Percentiles rank a stretch among this genome's conserved stretches.
phyloP scores from a whole-genome alignment of 2,113 vertebrate species.

The Caranx ignobilis region DNA sequence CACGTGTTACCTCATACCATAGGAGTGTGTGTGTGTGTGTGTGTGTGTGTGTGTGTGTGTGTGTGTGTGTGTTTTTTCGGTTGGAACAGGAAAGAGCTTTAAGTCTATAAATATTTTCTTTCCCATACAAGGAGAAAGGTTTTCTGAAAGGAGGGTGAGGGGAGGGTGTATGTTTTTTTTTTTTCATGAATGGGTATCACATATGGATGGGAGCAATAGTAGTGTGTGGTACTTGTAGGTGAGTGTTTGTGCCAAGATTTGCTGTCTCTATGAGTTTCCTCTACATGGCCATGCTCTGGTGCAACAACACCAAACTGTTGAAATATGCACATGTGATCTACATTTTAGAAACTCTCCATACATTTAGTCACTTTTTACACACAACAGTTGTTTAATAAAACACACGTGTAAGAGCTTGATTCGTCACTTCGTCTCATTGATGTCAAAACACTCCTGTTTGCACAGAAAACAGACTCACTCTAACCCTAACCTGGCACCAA shows the following conservation, averaged over 20 bases:
- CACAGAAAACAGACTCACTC: slow-evolving; percentile 3
- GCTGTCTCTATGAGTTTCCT: neutral
- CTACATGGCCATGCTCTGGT: neutral
- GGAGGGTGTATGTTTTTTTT: slow-evolving; percentile 9
- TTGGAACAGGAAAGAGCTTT: slow-evolving; percentile 38
- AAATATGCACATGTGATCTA: slow-evolving; percentile 11
- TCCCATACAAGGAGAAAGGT: slow-evolving; percentile 64
- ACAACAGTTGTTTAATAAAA: neutral
- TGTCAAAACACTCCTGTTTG: slow-evolving; percentile 6
- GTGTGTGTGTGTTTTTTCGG: slow-evolving; percentile 1
- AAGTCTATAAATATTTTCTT: slow-evolving; percentile 65
- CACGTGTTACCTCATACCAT: slow-evolving; percentile 41
- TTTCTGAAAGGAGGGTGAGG: slow-evolving; percentile 22
- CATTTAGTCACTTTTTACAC: neutral
- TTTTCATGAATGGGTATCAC: slow-evolving; percentile 35
- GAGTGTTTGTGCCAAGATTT: slow-evolving; percentile 27
- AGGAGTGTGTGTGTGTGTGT: slow-evolving; percentile 11
- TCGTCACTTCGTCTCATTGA: neutral
- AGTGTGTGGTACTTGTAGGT: neutral
- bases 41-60: slow-evolving; percentile 19
- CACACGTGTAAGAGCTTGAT: neutral
- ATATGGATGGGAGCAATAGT: slow-evolving; percentile 31
- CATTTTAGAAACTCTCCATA: neutral
- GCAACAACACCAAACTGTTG: neutral
- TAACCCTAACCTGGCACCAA: slow-evolving; percentile 18